Evolutionary conservation across 2,888 invertebrate genomes (phyloP).

Genomic region (Plutella xylostella): DNA sequence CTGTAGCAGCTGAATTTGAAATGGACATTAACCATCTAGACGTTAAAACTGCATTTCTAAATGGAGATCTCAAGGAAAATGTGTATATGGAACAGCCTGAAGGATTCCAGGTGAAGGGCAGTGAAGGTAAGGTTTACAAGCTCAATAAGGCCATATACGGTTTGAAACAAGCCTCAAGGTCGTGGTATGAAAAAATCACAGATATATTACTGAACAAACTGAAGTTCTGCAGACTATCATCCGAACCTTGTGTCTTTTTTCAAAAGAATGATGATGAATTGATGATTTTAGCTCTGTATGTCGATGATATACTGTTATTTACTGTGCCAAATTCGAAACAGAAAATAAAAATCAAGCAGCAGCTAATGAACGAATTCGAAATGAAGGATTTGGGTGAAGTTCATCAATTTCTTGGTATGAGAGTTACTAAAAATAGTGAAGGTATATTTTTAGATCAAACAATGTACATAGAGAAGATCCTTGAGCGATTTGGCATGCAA

Average conservation of each 20-base stretch:
- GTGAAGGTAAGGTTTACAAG: background rate
- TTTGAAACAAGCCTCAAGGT: constrained; percentile 1
- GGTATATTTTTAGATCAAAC: background rate
- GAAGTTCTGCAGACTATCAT: background rate
- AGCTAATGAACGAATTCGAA: background rate
- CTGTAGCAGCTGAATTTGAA: background rate
- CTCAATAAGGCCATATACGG: constrained; percentile 2
- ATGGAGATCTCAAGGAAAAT: constrained; percentile 1
- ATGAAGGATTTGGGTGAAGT: constrained; percentile 1
- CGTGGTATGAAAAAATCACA: constrained; percentile 1
- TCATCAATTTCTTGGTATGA: background rate
- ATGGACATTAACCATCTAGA: background rate
- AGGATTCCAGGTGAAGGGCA: background rate
- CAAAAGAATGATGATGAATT: background rate
- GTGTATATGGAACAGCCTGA: background rate
- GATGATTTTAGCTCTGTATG: background rate
- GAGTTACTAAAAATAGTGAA: background rate
- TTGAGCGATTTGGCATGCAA: background rate
- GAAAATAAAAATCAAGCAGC: background rate
- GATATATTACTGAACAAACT: background rate
- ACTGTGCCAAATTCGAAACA: background rate
- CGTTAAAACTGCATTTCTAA: constrained; percentile 2
- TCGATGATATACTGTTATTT: constrained; percentile 5
- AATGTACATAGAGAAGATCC: background rate
- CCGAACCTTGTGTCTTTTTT: constrained; percentile 4